Evolutionary conservation across 2,888 invertebrate genomes (phyloP).

Genomic region (Drosophila recens): DNA sequence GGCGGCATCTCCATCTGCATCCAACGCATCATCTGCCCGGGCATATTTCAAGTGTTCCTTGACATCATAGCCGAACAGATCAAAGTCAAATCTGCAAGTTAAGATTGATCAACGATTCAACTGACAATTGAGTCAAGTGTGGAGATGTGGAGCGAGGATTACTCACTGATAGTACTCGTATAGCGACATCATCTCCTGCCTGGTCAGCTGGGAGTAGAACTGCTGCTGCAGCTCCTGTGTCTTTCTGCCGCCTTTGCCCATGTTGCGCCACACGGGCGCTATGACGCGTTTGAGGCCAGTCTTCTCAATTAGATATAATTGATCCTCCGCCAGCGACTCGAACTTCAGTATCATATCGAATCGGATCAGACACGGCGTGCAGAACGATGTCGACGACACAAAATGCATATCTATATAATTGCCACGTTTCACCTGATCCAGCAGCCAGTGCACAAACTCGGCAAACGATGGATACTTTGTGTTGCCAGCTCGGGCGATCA

Average conservation of each 20-base stretch:
- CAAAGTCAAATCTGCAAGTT: conserved; percentile 91
- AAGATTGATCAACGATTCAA: too few relatives aligned
- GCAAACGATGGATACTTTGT: conserved; percentile 91
- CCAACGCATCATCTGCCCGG: conserved; percentile 50
- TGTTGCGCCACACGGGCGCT: conserved; percentile 93
- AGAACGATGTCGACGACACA: conserved; percentile 93
- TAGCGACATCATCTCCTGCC: conserved; percentile 90
- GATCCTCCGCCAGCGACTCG: conserved; percentile 93
- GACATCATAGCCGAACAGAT: conserved; percentile 93
- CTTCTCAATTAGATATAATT: conserved; percentile 92
- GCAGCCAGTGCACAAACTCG: conserved; percentile 92
- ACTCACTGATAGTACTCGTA: conserved; percentile 92
- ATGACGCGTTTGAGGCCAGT: conserved; percentile 91
- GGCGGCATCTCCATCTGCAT: conserved; percentile 23
- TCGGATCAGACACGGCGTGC: conserved; percentile 93
- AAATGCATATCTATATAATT: conserved; percentile 93
- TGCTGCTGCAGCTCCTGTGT: conserved; percentile 90
- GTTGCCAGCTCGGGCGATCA: conserved; percentile 80
- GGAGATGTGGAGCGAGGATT: too few relatives aligned
- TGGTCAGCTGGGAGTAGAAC: conserved; percentile 91
- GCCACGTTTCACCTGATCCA: conserved; percentile 88
- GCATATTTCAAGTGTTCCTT: conserved; percentile 89
- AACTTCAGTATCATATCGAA: conserved; percentile 93
- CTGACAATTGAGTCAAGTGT: too few relatives aligned
- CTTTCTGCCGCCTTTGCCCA: conserved; percentile 90